Base-by-base conservation (phyloP, 2,113 vertebrate species). In the Petaurus breviceps region DNA sequence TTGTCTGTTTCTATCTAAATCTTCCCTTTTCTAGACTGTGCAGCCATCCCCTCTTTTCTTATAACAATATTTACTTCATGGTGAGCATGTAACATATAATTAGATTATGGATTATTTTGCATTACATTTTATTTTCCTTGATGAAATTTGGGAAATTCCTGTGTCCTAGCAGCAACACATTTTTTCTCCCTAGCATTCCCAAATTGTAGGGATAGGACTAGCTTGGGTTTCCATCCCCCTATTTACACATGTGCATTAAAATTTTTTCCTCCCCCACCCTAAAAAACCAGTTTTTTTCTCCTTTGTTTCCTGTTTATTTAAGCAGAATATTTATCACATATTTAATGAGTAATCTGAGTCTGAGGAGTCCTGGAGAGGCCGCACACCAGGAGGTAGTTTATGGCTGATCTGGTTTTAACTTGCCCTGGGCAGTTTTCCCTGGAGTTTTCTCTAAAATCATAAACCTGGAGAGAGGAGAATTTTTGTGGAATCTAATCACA, bases 391-490 rank as follows among this genome's bases (percentile, higher is more conserved):
- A 96, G 92, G 46, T 89, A 55, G 96, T 97, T 98, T 97, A 95
- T 97, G 94, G n/a, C 93, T 52, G 57, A 25, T 96, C 96, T 98
- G 97, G 95, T 97, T 97, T 43, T 95, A 97, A 95, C 98, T 95
- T 46, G 91, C 94, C 92, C 90, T 95, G 97, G 98, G 93, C 95
- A 23, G 98, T 98, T 98, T 98, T 98, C 97, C 98, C 98, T 97
- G 96, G 97, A 98, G 97, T 98, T 99, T 98, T 98, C 98, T 98
- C 97, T 98, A 98, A 98, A 98, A 98, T 96, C 97, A 98, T 98
- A 98, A 98, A 96, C 98, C 98, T 98, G 97, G 95, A 98, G 96
- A 98, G 97, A 97, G 0, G 91, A 84, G 96, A 97, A 97, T 98
- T 96, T 98, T 98, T 98, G 97, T 98, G 97, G 95, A 98, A 97